Base-by-base conservation (phyloP, 1,140 invertebrate species). In the Chironomus tepperi region DNA sequence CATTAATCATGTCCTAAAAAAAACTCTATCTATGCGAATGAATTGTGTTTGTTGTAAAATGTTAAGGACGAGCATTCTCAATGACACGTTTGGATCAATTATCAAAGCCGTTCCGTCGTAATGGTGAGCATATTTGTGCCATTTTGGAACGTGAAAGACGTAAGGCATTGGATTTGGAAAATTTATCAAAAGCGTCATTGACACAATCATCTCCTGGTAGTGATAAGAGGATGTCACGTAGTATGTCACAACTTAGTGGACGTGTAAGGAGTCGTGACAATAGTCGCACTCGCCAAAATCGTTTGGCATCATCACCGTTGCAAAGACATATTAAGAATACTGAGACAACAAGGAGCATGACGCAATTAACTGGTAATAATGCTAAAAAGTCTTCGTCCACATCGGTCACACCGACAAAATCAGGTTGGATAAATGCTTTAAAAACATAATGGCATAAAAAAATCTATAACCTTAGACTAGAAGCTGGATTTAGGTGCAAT, bases 21-120 rank as follows among this genome's bases (percentile, higher is more conserved):
- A 57, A 15, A 57, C n/a, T 5, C 9, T 15, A 5, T 57, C n/a
- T 5, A 57, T 57, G 47, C n/a, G 47, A 5, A 57, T 57, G 47
- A 9, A n/a, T 5, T 57, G 12, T 57, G 47, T 57, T 57, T 57
- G 47, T 57, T 57, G 7, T 57, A 57, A 57, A 57, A 12, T 57
- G 7, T 57, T 76, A 74, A 81, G 81, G 81, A 78, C 94, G 93
- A 88, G 93, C 93, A 79, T 92, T 91, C 85, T 95, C 93, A 80
- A 94, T 95, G 93, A 92, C 93, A 79, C 89, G 94, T 79, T 87
- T 96, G 85, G 93, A 95, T 87, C 89, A 91, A 80, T 85, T 94
- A 83, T 86, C 91, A 78, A 89, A 89, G 83, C 91, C 92, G 74
- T 84, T 90, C 75, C 85, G 85, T 79, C 85, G 84, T 77, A 82